Evolutionary conservation across 2,113 vertebrate genomes (phyloP).

Genomic region (Oenanthe oenanthe): DNA sequence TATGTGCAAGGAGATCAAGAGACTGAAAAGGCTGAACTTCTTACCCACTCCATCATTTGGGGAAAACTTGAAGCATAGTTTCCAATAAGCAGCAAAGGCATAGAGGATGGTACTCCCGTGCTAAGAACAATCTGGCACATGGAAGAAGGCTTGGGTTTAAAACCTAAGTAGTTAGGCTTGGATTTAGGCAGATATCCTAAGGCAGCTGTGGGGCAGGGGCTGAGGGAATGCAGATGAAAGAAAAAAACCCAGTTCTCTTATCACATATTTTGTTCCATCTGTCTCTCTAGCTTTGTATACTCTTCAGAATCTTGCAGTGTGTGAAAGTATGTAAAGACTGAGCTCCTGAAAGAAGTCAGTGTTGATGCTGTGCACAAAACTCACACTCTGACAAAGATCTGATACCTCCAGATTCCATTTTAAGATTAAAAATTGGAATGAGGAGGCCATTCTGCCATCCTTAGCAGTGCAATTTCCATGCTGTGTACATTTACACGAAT

Average conservation of each 20-base stretch:
- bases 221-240: neutral
- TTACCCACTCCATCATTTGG: neutral
- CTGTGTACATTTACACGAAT: neutral
- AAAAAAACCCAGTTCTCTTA: fast-evolving
- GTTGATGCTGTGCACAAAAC: neutral
- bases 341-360: neutral
- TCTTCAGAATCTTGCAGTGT: neutral
- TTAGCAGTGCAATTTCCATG: neutral
- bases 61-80: neutral
- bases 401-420: neutral
- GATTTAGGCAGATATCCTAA: neutral
- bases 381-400: neutral
- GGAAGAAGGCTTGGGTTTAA: neutral
- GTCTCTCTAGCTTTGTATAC: neutral
- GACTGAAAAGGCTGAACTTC: neutral
- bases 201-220: neutral
- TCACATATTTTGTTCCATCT: neutral
- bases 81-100: neutral
- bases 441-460: neutral
- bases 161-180: neutral
- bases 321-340: neutral
- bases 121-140: neutral
- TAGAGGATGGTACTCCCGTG: neutral
- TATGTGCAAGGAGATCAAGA: neutral
- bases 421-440: neutral